Base-by-base conservation (phyloP, 2,113 vertebrate genomes). In the Pampusana beccarii region DNA sequence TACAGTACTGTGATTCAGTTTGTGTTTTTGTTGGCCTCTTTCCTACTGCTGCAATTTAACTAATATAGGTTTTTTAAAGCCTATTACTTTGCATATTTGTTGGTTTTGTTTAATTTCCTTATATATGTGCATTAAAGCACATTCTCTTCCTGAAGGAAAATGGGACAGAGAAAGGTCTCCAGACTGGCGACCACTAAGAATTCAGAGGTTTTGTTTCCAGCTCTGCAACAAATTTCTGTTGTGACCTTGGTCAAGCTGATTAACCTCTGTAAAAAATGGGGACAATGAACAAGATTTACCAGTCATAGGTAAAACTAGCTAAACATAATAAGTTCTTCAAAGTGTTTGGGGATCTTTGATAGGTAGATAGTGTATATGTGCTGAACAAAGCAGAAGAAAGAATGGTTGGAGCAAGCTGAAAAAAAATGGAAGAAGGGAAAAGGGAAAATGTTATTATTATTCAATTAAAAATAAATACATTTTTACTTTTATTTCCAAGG, bases 11-110 rank as follows among this genome's bases (percentile, higher is more conserved):
- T 44, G 77, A 91, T 93, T 87, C 62, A 57, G 48, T 88, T 86
- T 86, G 42, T 90, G n/a, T 80, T 96, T 96, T 87, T 83, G 66
- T 53, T 91, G 53, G 60, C 44, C 62, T 86, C 72, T 92, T 72
- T 75, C 16, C 61, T 92, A 62, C 40, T 5, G 2, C 65, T n/a
- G 56, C 82, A 77, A 18, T 81, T 86, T 86, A 80, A 75, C 17
- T 70, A 77, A 70, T 71, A 20, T 0, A 56, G 90, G 28, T 51
- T 93, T 92, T 80, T 61, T 56, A 85, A 96, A 85, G 33, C 5
- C 9, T 65, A 73, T 92, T 79, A 60, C 18, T 85, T 86, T 82
- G 40, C n/a, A 62, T 87, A 56, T 69, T 88, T 88, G 71, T 25
- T 72, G 36, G n/a, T n/a, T n/a, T 69, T 66, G 20, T 77, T 96